Conservation (phyloP, 2,113 vertebrate genomes). For the Psophia crepitans region DNA sequence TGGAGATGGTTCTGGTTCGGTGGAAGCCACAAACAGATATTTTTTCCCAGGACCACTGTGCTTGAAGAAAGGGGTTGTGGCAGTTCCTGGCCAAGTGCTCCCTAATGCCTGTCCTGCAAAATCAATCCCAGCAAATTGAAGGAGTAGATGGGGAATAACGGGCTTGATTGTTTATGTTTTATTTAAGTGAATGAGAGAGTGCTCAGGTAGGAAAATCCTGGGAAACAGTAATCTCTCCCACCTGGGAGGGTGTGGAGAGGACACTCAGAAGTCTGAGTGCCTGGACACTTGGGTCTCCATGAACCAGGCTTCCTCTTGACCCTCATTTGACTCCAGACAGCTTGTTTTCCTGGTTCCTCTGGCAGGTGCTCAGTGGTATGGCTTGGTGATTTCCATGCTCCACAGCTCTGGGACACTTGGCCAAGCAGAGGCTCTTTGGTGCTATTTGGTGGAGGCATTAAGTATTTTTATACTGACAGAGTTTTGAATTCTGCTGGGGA, state of each 20-base stretch:
- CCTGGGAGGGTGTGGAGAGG: not conserved
- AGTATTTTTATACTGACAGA: not conserved
- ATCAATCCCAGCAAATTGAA: not conserved
- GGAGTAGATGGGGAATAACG: rapidly evolving
- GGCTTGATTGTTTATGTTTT: not conserved
- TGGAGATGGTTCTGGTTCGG: not conserved
- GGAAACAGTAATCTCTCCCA: not conserved
- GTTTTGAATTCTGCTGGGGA: not conserved
- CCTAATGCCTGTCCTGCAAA: not conserved
- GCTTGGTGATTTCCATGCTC: not conserved
- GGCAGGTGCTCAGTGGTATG: not conserved
- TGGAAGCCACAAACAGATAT: not conserved
- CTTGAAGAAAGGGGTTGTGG: not conserved
- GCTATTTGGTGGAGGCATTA: not conserved
- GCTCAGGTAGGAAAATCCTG: not conserved
- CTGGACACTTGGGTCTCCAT: not conserved
- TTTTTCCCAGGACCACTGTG: not conserved
- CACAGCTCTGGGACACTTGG: not conserved
- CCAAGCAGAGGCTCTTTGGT: not conserved
- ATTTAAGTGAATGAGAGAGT: not conserved
- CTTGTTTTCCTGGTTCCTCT: not conserved
- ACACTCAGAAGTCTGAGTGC: not conserved
- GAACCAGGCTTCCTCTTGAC: not conserved
- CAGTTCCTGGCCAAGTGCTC: not conserved
- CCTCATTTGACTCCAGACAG: not conserved